A percentile compares a stretch with the other conserved stretches of the same genome.
Conservation (phyloP, 2,888 invertebrate species). For the Cataglyphis altisquamis region DNA sequence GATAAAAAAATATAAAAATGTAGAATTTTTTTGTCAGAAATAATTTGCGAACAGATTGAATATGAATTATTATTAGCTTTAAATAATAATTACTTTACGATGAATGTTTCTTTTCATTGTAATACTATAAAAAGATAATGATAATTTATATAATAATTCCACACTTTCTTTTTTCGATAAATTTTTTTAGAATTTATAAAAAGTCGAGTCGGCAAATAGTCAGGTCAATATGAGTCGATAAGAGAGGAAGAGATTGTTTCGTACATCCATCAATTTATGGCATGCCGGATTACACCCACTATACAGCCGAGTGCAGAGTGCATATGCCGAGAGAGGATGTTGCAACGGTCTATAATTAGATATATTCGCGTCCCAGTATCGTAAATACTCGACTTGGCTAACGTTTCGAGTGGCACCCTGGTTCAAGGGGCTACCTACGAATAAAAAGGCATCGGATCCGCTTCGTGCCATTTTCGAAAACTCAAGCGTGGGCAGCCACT, state of each 20-base stretch:
- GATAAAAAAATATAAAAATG: neutral
- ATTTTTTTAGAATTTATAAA: neutral
- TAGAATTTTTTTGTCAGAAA: neutral
- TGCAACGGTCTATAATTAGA: slow-evolving; percentile 62
- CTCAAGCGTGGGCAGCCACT: neutral
- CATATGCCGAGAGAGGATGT: slow-evolving; percentile 49
- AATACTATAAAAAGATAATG: neutral
- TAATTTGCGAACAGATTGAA: neutral
- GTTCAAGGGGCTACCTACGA: slow-evolving; percentile 7
- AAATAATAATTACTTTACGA: neutral
- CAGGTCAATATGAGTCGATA: neutral
- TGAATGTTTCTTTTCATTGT: too few species aligned
- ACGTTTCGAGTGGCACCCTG: slow-evolving; percentile 58
- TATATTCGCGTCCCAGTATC: slow-evolving; percentile 57
- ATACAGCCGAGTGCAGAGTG: slow-evolving; percentile 29
- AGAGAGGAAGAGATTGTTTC: neutral
- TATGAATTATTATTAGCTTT: neutral
- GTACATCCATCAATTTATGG: slow-evolving; percentile 17
- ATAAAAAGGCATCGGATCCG: slow-evolving; percentile 22
- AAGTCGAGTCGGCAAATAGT: neutral
- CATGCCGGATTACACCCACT: slow-evolving; percentile 22
- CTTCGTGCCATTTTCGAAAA: slow-evolving; percentile 27
- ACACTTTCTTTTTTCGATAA: neutral
- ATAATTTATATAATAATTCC: neutral
- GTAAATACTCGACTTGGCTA: slow-evolving; percentile 52